A percentile compares a stretch with the other conserved stretches of the same genome.
phyloP scores from a whole-genome alignment of 2,797 vertebrate species.

The Danio tinwini region DNA sequence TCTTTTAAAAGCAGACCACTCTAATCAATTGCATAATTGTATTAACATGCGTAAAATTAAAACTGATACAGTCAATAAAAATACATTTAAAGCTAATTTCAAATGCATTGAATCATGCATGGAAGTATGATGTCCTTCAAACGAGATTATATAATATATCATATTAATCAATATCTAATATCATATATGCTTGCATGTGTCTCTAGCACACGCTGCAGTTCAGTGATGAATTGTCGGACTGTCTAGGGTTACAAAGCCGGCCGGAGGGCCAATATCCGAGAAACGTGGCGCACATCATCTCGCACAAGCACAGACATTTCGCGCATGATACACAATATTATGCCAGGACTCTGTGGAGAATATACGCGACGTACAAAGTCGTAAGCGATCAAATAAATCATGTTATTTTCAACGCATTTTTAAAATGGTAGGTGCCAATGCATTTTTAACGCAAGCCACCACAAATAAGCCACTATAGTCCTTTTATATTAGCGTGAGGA shows the following conservation, averaged over 20 bases:
- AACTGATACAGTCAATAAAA: background rate
- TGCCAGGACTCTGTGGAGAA: background rate
- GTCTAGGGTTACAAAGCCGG: conserved; percentile 44
- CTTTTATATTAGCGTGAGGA: background rate
- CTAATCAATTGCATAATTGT: background rate
- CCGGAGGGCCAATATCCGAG: conserved; percentile 45
- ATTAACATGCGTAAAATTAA: too few species aligned
- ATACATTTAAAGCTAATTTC: background rate
- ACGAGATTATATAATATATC: background rate
- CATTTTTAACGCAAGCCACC: background rate
- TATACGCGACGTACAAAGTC: background rate
- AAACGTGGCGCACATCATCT: conserved; percentile 50
- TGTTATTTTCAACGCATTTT: background rate
- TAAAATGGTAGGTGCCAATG: conserved; percentile 31
- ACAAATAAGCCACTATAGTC: background rate
- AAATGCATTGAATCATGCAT: background rate
- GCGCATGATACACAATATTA: background rate
- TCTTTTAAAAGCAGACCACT: background rate
- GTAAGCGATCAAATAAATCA: background rate
- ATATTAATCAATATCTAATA: conserved; percentile 11
- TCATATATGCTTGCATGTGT: conserved; percentile 12
- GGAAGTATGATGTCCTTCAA: background rate
- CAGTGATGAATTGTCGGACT: conserved; percentile 35
- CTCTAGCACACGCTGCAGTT: conserved; percentile 19
- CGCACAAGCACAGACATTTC: conserved; percentile 9